Evolutionary conservation across 2,113 vertebrate genomes (phyloP).

Genomic region (Cheirogaleus medius): DNA sequence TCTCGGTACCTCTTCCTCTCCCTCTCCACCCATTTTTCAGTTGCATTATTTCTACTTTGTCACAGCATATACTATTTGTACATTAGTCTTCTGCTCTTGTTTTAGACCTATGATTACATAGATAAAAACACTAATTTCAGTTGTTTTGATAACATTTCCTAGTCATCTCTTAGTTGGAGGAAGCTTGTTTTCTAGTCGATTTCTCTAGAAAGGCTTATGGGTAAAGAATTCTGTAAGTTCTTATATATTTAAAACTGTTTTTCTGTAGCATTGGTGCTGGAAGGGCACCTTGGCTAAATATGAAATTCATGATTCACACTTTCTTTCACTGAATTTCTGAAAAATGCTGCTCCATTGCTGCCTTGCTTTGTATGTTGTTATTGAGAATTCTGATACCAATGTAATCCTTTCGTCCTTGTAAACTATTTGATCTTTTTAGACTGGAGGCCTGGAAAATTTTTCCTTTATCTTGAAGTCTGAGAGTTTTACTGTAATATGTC

Average conservation of each 20-base stretch:
- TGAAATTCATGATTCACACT: neutral
- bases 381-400: neutral
- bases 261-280: too few relatives aligned
- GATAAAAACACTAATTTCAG: neutral
- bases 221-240: neutral
- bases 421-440: neutral
- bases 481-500: neutral
- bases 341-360: neutral
- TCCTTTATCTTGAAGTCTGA: neutral
- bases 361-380: neutral
- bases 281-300: neutral
- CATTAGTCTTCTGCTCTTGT: neutral
- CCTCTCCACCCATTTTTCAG: neutral
- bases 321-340: neutral
- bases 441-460: neutral
- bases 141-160: neutral
- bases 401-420: neutral
- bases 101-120: neutral
- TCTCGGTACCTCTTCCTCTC: neutral
- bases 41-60: neutral
- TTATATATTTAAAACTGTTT: neutral
- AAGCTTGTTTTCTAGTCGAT: neutral
- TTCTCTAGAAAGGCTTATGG: neutral
- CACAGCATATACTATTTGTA: neutral
- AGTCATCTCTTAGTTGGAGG: neutral